These are phyloP conservation scores for Engystomops pustulosus DNA, from an alignment of 2,113 vertebrate genomes.

Conservation along the genomic window DNA sequence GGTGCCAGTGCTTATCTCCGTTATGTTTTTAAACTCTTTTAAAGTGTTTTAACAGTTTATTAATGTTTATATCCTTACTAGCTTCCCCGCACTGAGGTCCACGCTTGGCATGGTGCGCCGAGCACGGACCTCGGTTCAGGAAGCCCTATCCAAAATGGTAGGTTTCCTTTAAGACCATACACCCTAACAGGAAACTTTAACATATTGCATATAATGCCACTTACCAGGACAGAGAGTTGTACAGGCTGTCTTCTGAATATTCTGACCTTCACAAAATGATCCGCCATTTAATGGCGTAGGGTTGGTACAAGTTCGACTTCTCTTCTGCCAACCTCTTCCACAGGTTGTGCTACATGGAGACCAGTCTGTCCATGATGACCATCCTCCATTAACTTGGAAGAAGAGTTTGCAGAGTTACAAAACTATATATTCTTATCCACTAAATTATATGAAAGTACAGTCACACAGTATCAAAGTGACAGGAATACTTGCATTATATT, in stretches of 20 bases:
- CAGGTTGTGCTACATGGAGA: slow-evolving; percentile 96
- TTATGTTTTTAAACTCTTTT: too few species aligned
- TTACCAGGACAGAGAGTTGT: slow-evolving; percentile 97
- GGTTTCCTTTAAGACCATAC: not conserved
- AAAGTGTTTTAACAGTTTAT: too few species aligned
- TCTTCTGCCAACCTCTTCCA: slow-evolving; percentile 98
- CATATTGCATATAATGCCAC: not conserved
- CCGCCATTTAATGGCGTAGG: slow-evolving; percentile 98
- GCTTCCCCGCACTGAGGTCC: too few species aligned
- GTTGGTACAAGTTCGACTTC: slow-evolving; percentile 98
- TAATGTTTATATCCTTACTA: too few species aligned
- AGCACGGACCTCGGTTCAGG: too few species aligned
- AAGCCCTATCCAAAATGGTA: too few species aligned
- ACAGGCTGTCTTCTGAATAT: slow-evolving; percentile 97
- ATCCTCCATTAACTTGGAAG: slow-evolving; percentile 64
- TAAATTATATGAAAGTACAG: not conserved
- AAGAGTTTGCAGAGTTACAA: not conserved
- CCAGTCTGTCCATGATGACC: slow-evolving; percentile 98
- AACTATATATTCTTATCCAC: too few species aligned
- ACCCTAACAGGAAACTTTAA: not conserved
- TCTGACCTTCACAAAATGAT: slow-evolving; percentile 97
- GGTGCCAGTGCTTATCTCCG: too few species aligned
- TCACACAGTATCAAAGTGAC: not conserved
- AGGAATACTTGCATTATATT: not conserved
- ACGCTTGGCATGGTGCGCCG: too few species aligned